Evolutionary conservation across 1,140 invertebrate genomes (phyloP).

Genomic region (Calephelis virginiensis): DNA sequence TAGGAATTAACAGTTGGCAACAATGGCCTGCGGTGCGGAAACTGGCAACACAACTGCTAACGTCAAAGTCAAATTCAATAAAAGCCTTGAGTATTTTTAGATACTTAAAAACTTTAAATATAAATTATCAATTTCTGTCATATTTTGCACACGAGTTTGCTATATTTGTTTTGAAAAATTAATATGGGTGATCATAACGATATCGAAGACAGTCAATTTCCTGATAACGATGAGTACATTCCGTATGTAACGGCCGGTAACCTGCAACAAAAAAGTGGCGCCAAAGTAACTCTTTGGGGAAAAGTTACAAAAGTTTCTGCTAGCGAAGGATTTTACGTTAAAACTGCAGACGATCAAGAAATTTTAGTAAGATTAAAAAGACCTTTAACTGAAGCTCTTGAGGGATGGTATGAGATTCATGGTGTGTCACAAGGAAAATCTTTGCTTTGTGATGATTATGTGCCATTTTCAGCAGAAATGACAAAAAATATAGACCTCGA

Average conservation of each 20-base stretch:
- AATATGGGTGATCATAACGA: slow-evolving; percentile 68
- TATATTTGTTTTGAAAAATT: not conserved
- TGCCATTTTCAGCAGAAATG: slow-evolving; percentile 60
- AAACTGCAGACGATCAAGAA: slow-evolving; percentile 71
- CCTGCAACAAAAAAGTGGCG: slow-evolving; percentile 64
- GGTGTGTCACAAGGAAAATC: slow-evolving; percentile 68
- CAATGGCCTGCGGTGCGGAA: too few relatives aligned
- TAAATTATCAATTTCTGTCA: too few relatives aligned
- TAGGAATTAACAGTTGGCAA: too few relatives aligned
- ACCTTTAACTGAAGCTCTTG: slow-evolving; percentile 60
- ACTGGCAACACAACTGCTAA: too few relatives aligned
- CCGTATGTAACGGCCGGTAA: slow-evolving; percentile 71
- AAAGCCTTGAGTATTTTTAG: too few relatives aligned
- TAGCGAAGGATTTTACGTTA: slow-evolving; percentile 66
- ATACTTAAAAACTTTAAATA: too few relatives aligned
- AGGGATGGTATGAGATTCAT: slow-evolving; percentile 72
- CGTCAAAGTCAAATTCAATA: too few relatives aligned
- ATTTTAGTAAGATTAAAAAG: slow-evolving; percentile 58
- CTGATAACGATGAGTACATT: slow-evolving; percentile 69
- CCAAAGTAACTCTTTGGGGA: slow-evolving; percentile 69
- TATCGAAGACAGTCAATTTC: slow-evolving; percentile 69
- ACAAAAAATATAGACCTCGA: slow-evolving; percentile 67
- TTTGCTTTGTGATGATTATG: slow-evolving; percentile 72
- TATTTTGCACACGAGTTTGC: not conserved
- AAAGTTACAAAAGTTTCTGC: slow-evolving; percentile 66